Conservation (phyloP, 2,888 invertebrate species). For the Aphidoletes aphidimyza region DNA sequence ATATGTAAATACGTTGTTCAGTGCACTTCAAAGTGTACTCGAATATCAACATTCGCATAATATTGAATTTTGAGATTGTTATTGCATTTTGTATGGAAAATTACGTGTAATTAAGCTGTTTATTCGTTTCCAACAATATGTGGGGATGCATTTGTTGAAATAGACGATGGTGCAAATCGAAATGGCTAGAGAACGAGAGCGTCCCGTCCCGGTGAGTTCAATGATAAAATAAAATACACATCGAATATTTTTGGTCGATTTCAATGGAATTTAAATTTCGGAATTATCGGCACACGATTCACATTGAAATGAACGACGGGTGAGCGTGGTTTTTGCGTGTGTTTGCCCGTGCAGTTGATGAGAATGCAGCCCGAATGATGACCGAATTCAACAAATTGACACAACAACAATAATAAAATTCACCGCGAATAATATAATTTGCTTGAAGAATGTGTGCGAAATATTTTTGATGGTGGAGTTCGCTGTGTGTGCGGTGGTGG, state of each 20-base stretch:
- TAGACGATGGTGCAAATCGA: too few species aligned
- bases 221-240: not conserved
- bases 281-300: slow-evolving; percentile 11
- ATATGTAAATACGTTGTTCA: slow-evolving; percentile 42
- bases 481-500: not conserved
- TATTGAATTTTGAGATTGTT: slow-evolving; percentile 46
- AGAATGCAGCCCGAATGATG: not conserved
- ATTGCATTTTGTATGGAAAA: slow-evolving; percentile 52
- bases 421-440: slow-evolving; percentile 20
- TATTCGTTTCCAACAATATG: not conserved
- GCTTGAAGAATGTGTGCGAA: not conserved
- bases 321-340: not conserved
- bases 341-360: not conserved
- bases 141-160: too few species aligned
- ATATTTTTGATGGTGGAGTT: not conserved
- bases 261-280: slow-evolving; percentile 53
- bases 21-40: slow-evolving; percentile 16
- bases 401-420: not conserved
- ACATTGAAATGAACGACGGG: not conserved
- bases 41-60: slow-evolving; percentile 6
- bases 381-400: not conserved
- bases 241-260: not conserved
- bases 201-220: too few species aligned
- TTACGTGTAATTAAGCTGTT: slow-evolving; percentile 52
- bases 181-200: not conserved